These are phyloP conservation scores for Falco berigora DNA, from an alignment of 2,797 vertebrate species.

Conservation along the genomic window DNA sequence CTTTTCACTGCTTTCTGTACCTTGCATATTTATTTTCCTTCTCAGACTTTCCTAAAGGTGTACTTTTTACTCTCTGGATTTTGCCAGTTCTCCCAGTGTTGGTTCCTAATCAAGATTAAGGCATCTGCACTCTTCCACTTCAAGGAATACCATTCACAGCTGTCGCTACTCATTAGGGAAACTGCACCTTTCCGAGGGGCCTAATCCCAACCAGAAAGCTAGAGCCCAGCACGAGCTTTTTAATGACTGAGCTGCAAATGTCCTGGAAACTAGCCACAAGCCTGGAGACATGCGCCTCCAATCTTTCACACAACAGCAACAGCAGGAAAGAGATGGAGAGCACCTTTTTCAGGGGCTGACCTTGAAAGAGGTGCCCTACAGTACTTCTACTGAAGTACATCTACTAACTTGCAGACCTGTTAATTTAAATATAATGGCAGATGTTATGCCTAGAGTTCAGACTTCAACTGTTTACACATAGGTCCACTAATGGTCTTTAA, in stretches of 20 bases:
- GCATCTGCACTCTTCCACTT: background rate
- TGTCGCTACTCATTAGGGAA: background rate
- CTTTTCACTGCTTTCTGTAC: background rate
- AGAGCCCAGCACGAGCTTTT: background rate
- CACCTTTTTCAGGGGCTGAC: background rate
- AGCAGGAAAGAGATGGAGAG: background rate
- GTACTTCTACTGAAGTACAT: background rate
- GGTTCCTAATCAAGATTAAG: background rate
- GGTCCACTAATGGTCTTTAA: background rate
- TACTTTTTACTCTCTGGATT: background rate
- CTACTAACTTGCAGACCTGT: background rate
- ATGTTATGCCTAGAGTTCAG: background rate
- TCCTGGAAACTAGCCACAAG: background rate
- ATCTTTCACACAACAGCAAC: background rate
- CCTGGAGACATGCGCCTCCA: fast-evolving
- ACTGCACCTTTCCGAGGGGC: background rate
- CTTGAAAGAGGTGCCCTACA: background rate
- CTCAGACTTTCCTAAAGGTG: background rate
- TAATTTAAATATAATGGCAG: background rate
- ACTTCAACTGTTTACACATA: background rate
- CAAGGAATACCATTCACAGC: background rate
- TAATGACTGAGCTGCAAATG: background rate
- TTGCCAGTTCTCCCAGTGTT: background rate
- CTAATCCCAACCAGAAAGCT: background rate
- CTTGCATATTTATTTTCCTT: background rate